A percentile compares a stretch with the other conserved stretches of the same genome.
Conservation (phyloP, 2,888 invertebrate genomes). For the Xestia ashworthii region DNA sequence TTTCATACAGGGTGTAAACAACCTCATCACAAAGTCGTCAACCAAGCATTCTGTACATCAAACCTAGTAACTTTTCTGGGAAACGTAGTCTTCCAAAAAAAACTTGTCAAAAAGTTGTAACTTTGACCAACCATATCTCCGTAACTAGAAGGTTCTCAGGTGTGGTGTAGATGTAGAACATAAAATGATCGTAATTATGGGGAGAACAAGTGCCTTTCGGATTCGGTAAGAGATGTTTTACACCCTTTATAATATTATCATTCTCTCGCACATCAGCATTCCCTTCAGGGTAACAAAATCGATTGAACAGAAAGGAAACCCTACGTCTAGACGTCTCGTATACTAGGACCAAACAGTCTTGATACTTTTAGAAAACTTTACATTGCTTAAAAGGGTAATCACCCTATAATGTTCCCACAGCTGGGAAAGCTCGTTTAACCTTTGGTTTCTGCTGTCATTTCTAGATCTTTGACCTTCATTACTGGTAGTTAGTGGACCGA, state of each 20-base stretch:
- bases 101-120: too few relatives aligned
- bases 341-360: conserved; percentile 6
- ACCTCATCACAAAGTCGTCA: too few relatives aligned
- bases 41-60: too few relatives aligned
- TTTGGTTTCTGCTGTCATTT: not conserved
- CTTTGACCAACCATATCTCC: too few relatives aligned
- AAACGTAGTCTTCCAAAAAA: too few relatives aligned
- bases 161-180: too few relatives aligned
- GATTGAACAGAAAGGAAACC: conserved; percentile 12
- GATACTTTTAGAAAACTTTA: not conserved
- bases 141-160: too few relatives aligned
- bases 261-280: not conserved
- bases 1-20: too few relatives aligned
- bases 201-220: too few relatives aligned
- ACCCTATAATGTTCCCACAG: not conserved
- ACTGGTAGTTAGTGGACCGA: not conserved
- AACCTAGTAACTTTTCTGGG: too few relatives aligned
- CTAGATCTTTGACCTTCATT: not conserved
- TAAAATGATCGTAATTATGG: too few relatives aligned
- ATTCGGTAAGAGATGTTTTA: too few relatives aligned
- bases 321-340: conserved; percentile 21
- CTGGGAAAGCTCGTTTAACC: not conserved
- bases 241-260: not conserved
- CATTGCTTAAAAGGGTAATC: not conserved
- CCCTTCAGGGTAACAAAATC: conserved; percentile 14